Percentiles rank a stretch among this genome's conserved stretches.
Evolutionary conservation across 2,113 vertebrate genomes (phyloP).

Genomic region (Notarius lentiginosus): DNA sequence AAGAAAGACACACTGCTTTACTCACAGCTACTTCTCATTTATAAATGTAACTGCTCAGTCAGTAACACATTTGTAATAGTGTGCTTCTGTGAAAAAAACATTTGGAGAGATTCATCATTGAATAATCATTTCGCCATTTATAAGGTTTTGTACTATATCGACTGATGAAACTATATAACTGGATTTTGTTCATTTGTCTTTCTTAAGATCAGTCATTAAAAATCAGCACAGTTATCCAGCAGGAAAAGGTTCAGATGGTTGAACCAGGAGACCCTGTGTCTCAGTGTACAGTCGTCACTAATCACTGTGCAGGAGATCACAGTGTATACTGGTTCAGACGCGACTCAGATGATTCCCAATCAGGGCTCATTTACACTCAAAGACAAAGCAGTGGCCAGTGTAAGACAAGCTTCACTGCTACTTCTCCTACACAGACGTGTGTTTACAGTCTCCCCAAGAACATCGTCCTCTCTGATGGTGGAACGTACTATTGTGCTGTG

Average conservation of each 20-base stretch:
- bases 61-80: background rate
- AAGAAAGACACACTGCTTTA: background rate
- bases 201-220: background rate
- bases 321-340: conserved; percentile 55
- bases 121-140: background rate
- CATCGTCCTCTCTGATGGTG: conserved; percentile 43
- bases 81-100: background rate
- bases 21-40: background rate
- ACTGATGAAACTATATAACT: too few species aligned
- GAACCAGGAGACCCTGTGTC: conserved; percentile 41
- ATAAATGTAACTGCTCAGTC: background rate
- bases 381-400: conserved; percentile 43
- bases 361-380: conserved; percentile 50
- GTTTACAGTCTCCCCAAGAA: conserved; percentile 56
- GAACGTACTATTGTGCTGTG: conserved; percentile 55
- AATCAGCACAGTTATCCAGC: background rate
- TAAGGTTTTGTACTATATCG: background rate
- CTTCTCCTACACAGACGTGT: conserved; percentile 41
- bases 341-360: conserved; percentile 17
- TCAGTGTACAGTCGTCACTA: conserved; percentile 44
- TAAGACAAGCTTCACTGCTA: background rate
- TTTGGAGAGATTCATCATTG: background rate
- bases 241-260: conserved; percentile 5
- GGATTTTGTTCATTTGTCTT: background rate
- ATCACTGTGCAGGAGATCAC: conserved; percentile 47